These are phyloP conservation scores for Hippasteria phrygiana DNA, from an alignment of 53 echinoderm and acorn worm genomes.

Conservation along the genomic window DNA sequence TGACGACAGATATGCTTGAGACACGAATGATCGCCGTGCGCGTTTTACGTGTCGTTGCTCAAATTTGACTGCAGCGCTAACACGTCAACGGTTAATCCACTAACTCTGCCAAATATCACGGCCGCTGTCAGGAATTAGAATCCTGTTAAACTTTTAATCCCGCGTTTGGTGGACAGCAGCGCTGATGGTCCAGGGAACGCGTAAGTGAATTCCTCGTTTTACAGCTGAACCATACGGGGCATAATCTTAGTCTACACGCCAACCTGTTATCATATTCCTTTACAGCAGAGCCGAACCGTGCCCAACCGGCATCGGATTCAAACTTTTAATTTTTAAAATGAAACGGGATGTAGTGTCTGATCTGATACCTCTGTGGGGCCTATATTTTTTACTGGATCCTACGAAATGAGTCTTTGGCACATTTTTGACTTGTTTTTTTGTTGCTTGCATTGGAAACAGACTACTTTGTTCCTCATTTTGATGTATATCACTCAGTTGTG, in stretches of 20 bases:
- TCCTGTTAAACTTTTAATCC: slow-evolving; percentile 33
- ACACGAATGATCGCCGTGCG: neutral
- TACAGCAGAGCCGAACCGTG: neutral
- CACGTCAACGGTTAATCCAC: neutral
- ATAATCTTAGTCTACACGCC: too few species aligned
- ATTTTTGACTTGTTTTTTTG: too few species aligned
- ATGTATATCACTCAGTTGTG: too few species aligned
- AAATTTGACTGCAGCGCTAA: neutral
- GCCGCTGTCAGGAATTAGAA: slow-evolving; percentile 13
- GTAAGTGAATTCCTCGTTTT: neutral
- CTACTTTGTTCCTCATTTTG: too few species aligned
- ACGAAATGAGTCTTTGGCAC: too few species aligned
- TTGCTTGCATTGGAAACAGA: too few species aligned
- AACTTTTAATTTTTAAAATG: too few species aligned
- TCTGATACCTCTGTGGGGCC: too few species aligned
- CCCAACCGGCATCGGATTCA: too few species aligned
- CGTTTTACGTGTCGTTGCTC: neutral
- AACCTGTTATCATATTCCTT: neutral
- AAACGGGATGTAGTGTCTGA: too few species aligned
- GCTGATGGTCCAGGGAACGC: neutral
- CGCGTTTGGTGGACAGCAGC: neutral
- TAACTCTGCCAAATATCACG: neutral
- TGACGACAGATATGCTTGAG: slow-evolving; percentile 2
- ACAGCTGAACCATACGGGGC: neutral
- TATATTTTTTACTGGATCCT: too few species aligned